phyloP scores from a whole-genome alignment of 2,888 invertebrate genomes.

The Zygothrica quintamaculata region DNA sequence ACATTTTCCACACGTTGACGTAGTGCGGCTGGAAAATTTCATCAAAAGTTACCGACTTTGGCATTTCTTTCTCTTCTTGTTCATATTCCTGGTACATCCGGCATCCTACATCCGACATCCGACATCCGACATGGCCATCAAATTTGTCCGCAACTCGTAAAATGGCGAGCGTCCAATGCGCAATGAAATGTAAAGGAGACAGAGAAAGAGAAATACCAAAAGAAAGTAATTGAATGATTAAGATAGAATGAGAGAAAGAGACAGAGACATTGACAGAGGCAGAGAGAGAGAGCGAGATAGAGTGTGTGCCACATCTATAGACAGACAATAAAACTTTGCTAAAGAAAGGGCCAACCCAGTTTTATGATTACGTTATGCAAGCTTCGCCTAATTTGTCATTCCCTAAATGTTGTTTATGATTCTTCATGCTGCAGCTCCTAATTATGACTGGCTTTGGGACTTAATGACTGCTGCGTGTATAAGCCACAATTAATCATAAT shows the following conservation, averaged over 20 bases:
- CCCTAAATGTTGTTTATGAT: conserved; percentile 44
- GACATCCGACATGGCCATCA: conserved; percentile 56
- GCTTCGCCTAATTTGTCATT: conserved; percentile 53
- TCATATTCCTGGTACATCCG: conserved; percentile 20
- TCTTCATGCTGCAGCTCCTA: conserved; percentile 24
- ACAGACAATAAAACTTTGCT: no score
- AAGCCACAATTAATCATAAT: conserved; percentile 31
- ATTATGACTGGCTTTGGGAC: conserved; percentile 17
- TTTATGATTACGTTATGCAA: conserved; percentile 61
- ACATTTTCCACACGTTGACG: conserved; percentile 45
- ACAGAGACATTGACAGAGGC: background rate
- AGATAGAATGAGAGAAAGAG: background rate
- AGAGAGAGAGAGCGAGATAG: background rate
- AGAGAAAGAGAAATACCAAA: no score
- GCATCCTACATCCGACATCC: conserved; percentile 36
- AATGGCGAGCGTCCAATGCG: conserved; percentile 36
- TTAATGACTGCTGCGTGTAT: conserved; percentile 9
- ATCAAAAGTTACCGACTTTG: conserved; percentile 59
- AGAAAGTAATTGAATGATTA: conserved; percentile 1
- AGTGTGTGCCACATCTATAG: no score
- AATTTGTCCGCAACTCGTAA: conserved; percentile 73
- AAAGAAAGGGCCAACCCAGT: conserved; percentile 13
- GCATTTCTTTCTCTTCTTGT: conserved; percentile 16
- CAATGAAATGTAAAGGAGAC: conserved; percentile 50
- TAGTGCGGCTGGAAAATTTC: conserved; percentile 39